Percentiles rank a stretch among this genome's conserved stretches.
Evolutionary conservation across 2,113 vertebrate species (phyloP).

Genomic region (Podilymbus podiceps): DNA sequence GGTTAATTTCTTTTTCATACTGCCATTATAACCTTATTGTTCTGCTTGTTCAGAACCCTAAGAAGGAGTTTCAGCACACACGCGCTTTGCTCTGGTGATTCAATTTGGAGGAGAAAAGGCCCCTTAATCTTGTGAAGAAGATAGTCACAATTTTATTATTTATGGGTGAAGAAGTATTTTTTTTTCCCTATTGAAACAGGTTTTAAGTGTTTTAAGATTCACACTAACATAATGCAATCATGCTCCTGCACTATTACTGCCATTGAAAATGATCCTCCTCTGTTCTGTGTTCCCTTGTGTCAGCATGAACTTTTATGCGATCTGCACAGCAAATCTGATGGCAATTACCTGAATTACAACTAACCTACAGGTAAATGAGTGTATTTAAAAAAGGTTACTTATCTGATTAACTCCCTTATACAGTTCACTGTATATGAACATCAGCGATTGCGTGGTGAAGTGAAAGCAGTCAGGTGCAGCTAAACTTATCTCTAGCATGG

Average conservation of each 20-base stretch:
- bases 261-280: background rate
- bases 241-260: background rate
- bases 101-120: background rate
- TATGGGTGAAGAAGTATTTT: background rate
- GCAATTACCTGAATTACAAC: background rate
- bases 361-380: background rate
- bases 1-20: background rate
- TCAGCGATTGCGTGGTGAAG: background rate
- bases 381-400: background rate
- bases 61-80: background rate
- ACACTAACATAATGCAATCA: background rate
- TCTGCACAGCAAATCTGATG: background rate
- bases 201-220: background rate
- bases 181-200: background rate
- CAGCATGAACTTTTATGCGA: background rate
- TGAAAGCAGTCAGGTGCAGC: background rate
- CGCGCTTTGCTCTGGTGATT: background rate
- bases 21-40: background rate
- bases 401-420: background rate
- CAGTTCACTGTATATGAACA: background rate
- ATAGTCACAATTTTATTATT: background rate
- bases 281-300: background rate
- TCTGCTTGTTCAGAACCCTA: background rate
- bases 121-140: background rate
- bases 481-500: background rate